These are phyloP conservation scores for Notolepis coatsorum DNA, from an alignment of 2,797 vertebrate genomes.

Conservation along the genomic window DNA sequence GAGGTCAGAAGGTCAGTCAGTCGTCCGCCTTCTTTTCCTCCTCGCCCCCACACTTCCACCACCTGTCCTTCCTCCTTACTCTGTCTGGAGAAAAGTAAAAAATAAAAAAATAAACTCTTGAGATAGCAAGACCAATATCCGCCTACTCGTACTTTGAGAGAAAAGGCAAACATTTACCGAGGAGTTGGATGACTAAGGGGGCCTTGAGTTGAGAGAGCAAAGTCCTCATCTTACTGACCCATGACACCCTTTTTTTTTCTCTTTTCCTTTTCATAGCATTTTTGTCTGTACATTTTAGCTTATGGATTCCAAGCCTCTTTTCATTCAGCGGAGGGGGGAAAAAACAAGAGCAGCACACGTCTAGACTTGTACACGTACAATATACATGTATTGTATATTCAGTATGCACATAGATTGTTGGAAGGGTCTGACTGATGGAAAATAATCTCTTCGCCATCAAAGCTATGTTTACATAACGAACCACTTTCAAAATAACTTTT, in stretches of 20 bases:
- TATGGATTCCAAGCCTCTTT: not conserved
- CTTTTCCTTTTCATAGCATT: constrained; percentile 1
- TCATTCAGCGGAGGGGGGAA: not conserved
- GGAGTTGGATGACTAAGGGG: constrained; percentile 46
- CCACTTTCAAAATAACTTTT: too few species aligned
- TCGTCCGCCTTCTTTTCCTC: constrained; percentile 29
- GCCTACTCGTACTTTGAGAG: constrained; percentile 60
- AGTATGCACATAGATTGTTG: too few species aligned
- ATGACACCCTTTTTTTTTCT: constrained; percentile 4
- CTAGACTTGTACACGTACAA: too few species aligned
- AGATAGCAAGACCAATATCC: constrained; percentile 64
- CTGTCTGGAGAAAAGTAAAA: constrained; percentile 52
- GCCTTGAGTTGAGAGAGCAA: constrained; percentile 52
- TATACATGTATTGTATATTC: too few species aligned
- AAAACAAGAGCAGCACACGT: too few species aligned
- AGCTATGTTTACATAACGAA: too few species aligned
- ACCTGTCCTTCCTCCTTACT: constrained; percentile 41
- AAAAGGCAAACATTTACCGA: constrained; percentile 73
- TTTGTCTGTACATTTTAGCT: not conserved
- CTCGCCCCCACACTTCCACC: constrained; percentile 9
- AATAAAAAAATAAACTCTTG: too few species aligned
- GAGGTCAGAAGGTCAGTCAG: constrained; percentile 54
- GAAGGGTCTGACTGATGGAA: too few species aligned
- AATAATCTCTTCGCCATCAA: too few species aligned
- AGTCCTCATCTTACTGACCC: constrained; percentile 38